Evolutionary conservation across 2,888 invertebrate genomes (phyloP).

Genomic region (Ethmia dodecea): DNA sequence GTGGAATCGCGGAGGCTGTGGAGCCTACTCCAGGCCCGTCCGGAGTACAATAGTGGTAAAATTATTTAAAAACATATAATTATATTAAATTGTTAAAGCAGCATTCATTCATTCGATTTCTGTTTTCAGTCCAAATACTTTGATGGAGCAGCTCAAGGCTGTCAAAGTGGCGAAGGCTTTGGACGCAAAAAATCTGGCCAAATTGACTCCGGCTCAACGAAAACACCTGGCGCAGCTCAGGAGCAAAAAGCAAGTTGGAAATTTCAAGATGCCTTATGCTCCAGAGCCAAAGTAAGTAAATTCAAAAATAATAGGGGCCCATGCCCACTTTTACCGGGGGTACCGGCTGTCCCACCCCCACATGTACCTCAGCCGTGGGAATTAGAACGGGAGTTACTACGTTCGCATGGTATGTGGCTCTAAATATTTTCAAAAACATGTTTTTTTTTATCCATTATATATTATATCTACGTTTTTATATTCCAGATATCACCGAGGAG

Average conservation of each 20-base stretch:
- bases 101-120: slow-evolving; percentile 5
- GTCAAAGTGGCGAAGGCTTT: slow-evolving; percentile 3
- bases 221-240: background rate
- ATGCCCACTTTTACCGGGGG: slow-evolving; percentile 10
- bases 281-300: slow-evolving; percentile 9
- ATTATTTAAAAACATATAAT: no score
- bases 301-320: slow-evolving; percentile 2
- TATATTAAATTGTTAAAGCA: no score
- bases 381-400: slow-evolving; percentile 6
- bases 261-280: slow-evolving; percentile 9
- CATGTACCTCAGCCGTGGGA: slow-evolving; percentile 11
- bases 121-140: slow-evolving; percentile 10
- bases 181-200: slow-evolving; percentile 2
- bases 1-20: slow-evolving; percentile 1
- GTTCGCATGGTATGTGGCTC: slow-evolving; percentile 4
- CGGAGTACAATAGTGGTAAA: slow-evolving; percentile 2
- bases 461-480: no score
- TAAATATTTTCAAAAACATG: background rate
- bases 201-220: no score
- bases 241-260: slow-evolving; percentile 6
- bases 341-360: slow-evolving; percentile 8
- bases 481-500: no score
- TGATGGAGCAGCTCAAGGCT: slow-evolving; percentile 7
- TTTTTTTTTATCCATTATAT: background rate
- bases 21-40: slow-evolving; percentile 4